Evolutionary conservation across 2,888 invertebrate species (phyloP).

Genomic region (Exephanes ischioxanthus): DNA sequence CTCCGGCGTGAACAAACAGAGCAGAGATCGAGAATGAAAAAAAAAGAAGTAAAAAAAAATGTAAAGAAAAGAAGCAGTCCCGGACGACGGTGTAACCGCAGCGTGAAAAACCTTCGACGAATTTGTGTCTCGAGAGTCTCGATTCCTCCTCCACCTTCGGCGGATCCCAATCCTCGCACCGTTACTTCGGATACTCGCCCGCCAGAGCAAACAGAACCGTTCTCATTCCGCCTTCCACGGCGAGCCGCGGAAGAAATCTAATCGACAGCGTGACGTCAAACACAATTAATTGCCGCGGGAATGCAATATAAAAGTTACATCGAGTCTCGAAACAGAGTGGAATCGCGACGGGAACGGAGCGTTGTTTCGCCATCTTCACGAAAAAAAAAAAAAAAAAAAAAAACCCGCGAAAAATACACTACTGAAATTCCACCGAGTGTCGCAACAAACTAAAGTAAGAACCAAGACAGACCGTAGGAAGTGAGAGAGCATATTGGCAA

Average conservation of each 20-base stretch:
- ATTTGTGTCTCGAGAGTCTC: constrained; percentile 10
- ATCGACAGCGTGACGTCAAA: constrained; percentile 14
- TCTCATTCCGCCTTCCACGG: neutral
- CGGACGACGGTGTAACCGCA: neutral
- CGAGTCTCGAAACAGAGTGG: neutral
- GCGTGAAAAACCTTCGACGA: neutral
- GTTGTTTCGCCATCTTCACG: neutral
- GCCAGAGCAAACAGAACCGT: neutral
- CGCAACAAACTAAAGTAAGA: neutral
- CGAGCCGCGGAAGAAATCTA: constrained; percentile 1
- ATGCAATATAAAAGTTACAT: constrained; percentile 4
- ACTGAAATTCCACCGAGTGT: neutral
- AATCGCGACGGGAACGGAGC: neutral
- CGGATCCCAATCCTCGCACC: neutral
- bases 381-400: neutral
- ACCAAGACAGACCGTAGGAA: neutral
- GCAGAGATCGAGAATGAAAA: neutral
- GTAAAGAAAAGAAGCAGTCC: neutral
- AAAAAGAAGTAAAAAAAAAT: neutral
- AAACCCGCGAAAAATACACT: neutral
- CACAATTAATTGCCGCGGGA: constrained; percentile 10
- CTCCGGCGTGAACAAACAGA: neutral
- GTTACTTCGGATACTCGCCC: neutral
- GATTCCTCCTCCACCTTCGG: neutral
- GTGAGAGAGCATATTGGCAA: neutral